Evolutionary conservation across 2,113 vertebrate species (phyloP).

Genomic region (Labrus mixtus): DNA sequence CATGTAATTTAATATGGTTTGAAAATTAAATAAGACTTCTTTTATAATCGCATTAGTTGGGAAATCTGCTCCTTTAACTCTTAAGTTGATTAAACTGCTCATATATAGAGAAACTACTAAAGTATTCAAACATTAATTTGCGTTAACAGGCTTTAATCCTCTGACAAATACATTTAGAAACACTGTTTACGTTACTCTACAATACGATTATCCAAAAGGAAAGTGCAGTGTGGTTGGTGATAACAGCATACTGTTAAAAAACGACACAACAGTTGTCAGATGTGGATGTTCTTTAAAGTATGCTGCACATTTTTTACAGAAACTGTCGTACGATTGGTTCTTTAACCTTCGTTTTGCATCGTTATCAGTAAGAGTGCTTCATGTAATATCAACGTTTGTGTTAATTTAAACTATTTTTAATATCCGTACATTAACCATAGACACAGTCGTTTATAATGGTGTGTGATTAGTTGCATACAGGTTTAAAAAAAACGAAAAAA

Average conservation of each 20-base stretch:
- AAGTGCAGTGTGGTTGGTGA: neutral
- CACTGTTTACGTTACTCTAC: neutral
- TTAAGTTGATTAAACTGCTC: no score
- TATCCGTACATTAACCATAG: slow-evolving; percentile 9
- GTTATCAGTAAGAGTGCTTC: neutral
- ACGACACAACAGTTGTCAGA: neutral
- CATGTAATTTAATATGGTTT: no score
- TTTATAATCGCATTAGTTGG: no score
- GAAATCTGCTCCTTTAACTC: no score
- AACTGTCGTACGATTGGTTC: neutral
- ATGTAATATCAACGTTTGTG: slow-evolving; percentile 5
- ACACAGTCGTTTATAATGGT: slow-evolving; percentile 1
- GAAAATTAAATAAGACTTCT: no score
- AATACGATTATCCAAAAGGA: no score
- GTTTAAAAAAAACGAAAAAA: slow-evolving; percentile 1
- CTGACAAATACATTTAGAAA: neutral
- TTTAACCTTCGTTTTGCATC: neutral
- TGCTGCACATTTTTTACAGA: no score
- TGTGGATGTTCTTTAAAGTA: no score
- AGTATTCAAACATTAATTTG: no score
- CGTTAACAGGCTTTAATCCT: neutral
- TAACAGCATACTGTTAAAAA: neutral
- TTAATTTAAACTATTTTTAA: slow-evolving; percentile 22
- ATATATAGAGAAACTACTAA: no score
- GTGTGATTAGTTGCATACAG: slow-evolving; percentile 3